Evolutionary conservation across 2,113 vertebrate species (phyloP).

Genomic region (Cardinalis cardinalis): DNA sequence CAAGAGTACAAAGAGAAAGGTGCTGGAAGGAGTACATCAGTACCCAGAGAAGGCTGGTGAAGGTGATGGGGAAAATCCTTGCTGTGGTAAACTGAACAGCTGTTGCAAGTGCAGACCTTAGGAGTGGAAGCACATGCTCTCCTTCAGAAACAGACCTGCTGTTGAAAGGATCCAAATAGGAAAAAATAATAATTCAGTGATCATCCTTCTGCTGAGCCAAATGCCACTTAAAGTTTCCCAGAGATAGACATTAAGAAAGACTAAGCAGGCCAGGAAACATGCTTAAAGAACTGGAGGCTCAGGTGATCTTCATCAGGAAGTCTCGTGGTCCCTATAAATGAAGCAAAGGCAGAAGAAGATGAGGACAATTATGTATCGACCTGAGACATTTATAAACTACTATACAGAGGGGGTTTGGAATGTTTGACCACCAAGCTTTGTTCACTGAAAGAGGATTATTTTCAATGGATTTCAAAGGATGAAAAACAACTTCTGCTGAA

Average conservation of each 20-base stretch:
- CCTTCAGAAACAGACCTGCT: not conserved
- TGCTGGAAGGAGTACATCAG: not conserved
- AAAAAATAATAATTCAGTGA: not conserved
- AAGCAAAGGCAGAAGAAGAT: slow-evolving; percentile 22
- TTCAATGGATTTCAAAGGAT: not conserved
- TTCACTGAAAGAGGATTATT: not conserved
- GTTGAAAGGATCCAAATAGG: not conserved
- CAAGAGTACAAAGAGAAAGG: not conserved
- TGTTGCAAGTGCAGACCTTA: not conserved
- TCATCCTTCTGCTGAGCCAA: not conserved
- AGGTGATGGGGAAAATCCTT: not conserved
- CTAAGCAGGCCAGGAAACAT: not conserved
- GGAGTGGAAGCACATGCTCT: not conserved
- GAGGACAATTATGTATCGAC: not conserved
- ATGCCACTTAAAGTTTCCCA: not conserved
- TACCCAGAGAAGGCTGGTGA: not conserved
- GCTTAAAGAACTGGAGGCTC: not conserved
- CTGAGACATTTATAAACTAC: not conserved
- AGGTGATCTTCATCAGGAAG: not conserved
- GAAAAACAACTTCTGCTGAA: not conserved
- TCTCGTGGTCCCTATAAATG: slow-evolving; percentile 10
- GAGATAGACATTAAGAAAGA: not conserved
- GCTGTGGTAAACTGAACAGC: not conserved
- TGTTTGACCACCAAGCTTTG: not conserved
- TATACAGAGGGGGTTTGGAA: not conserved